Base-by-base conservation (phyloP, 2,888 invertebrate species). In the Agrochola circellaris region DNA sequence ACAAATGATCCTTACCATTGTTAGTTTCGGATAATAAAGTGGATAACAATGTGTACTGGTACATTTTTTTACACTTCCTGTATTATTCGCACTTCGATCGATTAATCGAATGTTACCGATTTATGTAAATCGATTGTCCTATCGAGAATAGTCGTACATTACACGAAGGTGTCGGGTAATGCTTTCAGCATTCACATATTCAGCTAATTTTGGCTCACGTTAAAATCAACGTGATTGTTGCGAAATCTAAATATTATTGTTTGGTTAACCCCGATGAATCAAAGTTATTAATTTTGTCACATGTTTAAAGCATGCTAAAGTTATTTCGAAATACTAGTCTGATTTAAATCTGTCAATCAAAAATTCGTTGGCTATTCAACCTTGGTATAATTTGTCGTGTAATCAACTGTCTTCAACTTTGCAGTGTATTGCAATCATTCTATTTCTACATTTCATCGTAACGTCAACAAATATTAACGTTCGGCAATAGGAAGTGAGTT, bases 1-100 rank as follows among this genome's bases (percentile, higher is more conserved):
- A 91, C 89, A 88, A 91, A 88, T 93, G 93, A 93, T 94, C 93
- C 93, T 93, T 91, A 74, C 92, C 92, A 96, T 96, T 96, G 95
- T 96, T 95, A 92, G 89, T 93, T 90, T 91, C 90, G 89, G 89
- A 93, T 93, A 93, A 93, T 92, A 89, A 90, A 89, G 83, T 84
- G 92, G 93, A 94, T 93, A 95, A 93, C 92, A 91, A 90, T 90
- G 89, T 88, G 89, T 88, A 89, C 88, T 89, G 84, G 82, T 85
- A 89, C 81, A 88, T 91, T 93, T 93, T 93, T 93, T 92, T 90
- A 91, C 83, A 94, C 94, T 94, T 96, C 96, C 95, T 94, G 94
- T 89, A 87, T 92, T 90, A 92, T 91, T 89, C 75, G 83, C 87
- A 89, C 79, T 89, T 88, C 89, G 79, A 84, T 82, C 74, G 83